Conservation (phyloP, 23 tunicate genomes). For the Phallusia fumigata region DNA sequence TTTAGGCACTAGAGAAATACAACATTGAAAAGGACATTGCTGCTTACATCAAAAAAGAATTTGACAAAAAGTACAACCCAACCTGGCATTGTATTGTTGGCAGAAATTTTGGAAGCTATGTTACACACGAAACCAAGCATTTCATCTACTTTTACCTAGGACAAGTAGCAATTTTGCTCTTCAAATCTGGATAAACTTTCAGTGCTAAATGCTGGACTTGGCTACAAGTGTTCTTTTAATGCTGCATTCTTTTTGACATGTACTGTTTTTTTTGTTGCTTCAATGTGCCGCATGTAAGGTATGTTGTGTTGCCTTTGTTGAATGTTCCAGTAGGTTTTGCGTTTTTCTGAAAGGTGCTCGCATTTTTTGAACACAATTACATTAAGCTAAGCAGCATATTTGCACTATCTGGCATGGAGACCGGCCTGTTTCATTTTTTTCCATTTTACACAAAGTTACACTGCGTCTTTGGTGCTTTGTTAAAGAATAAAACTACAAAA, state of each 20-base stretch:
- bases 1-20: constrained; percentile 73
- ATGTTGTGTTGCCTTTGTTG: not conserved
- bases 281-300: constrained; percentile 6
- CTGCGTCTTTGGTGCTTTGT: not conserved
- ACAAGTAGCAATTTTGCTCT: constrained; percentile 77
- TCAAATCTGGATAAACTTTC: constrained; percentile 66
- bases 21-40: constrained; percentile 95
- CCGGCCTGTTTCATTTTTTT: constrained; percentile 3
- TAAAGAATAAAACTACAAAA: not conserved
- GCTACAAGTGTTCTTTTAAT: not conserved
- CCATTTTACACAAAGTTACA: not conserved
- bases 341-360: not conserved
- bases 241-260: constrained; percentile 9
- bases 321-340: not conserved
- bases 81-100: constrained; percentile 94
- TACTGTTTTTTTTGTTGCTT: not conserved
- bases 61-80: constrained; percentile 92
- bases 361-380: constrained; percentile 2
- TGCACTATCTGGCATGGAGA: not conserved
- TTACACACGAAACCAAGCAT: constrained; percentile 94
- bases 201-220: not conserved
- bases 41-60: constrained; percentile 92
- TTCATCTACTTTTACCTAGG: constrained; percentile 89
- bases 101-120: constrained; percentile 89
- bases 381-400: constrained; percentile 1